Base-by-base conservation (phyloP, 2,797 vertebrate genomes). In the Peromyscus aztecus region DNA sequence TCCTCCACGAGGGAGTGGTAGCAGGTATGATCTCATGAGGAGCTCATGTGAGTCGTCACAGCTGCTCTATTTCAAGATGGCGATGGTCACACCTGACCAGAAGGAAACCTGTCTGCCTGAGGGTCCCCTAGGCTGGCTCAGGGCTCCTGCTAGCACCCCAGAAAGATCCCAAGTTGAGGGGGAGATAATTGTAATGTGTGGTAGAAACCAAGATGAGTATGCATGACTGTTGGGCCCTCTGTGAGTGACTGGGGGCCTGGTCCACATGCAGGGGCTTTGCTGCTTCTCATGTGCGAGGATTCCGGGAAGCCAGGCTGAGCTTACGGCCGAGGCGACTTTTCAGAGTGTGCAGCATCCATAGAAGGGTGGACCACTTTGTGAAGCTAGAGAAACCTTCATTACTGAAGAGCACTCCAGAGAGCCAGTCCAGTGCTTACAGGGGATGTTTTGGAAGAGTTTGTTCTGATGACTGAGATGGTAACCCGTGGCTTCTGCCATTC, bases 351-450 rank as follows among this genome's bases (percentile, higher is more conserved):
- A 10, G 29, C 0, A 0, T 73, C 10, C 2, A 24, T 21, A n/a
- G 34, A 0, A 0, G 55, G 40, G 1, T 4, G 6, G 77, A 12
- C 27, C 0, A 4, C 24, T 29, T 19, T 14, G 2, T 43, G 78
- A 29, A 23, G 61, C 27, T 57, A 24, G 11, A 34, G 55, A 31
- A 59, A 34, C 69, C 65, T 67, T 81, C 37, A 0, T 6, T 14
- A 40, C 29, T 43, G 29, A 19, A 37, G 71, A 31, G 43, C 59
- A 1, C 52, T 37, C 40, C 10, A 12, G 76, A 69, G 65, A 21
- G 34, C 71, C 57, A 31, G 29, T 71, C 52, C 2, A 0, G 71
- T 2, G 8, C 21, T 61, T 43, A 43, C 69, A 43, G 73, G 73
- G 75, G 63, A 73, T 9, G 16, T 55, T 73, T 75, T 31, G 80